phyloP scores from a whole-genome alignment of 2,797 vertebrate genomes.

The Anabacerthia variegaticeps region DNA sequence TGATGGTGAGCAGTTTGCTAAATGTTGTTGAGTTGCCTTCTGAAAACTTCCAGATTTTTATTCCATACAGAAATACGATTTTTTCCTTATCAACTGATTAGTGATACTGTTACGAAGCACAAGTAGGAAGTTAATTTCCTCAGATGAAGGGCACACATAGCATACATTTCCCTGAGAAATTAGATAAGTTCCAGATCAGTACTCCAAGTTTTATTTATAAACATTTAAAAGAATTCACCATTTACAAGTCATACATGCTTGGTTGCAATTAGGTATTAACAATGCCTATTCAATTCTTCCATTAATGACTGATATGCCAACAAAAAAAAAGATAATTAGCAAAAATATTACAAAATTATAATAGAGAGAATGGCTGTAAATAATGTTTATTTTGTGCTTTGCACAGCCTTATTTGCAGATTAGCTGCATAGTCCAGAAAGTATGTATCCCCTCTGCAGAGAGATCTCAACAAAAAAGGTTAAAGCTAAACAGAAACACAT shows the following conservation, averaged over 20 bases:
- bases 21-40: neutral
- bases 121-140: neutral
- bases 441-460: neutral
- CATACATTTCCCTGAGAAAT: neutral
- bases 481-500: neutral
- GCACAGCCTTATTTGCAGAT: constrained; percentile 24
- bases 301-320: neutral
- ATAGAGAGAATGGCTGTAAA: neutral
- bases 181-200: neutral
- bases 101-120: neutral
- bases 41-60: neutral
- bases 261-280: neutral
- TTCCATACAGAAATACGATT: neutral
- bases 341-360: neutral
- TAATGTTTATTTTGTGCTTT: neutral
- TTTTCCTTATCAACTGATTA: neutral
- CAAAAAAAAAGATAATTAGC: neutral
- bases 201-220: neutral
- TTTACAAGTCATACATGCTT: neutral
- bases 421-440: neutral
- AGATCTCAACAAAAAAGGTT: neutral
- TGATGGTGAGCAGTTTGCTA: neutral
- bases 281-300: neutral
- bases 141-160: neutral
- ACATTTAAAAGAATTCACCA: neutral